Base-by-base conservation (phyloP, 1,140 invertebrate species). In the Cardiocondyla obscurior region DNA sequence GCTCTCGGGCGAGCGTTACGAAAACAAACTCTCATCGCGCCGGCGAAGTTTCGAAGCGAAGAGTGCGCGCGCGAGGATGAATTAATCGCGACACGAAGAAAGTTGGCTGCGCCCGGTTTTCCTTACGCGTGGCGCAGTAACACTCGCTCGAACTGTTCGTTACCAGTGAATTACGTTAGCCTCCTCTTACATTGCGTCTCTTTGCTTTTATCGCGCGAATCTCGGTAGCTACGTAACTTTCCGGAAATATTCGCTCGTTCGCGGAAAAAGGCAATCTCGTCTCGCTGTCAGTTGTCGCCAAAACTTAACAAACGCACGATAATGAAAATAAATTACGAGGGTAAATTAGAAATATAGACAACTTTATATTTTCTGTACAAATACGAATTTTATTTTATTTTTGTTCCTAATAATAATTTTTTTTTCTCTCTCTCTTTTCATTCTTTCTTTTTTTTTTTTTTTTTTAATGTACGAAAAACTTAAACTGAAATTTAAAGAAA, bases 61-160 rank as follows among this genome's bases (percentile, higher is more conserved):
- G 46, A 77, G 60, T 51, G 42, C 44, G 64, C 28, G 62, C 19
- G 8, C 30, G 58, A 22, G 74, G 74, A 67, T 79, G 74, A 79
- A 79, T 79, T 79, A 79, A 79, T 69, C 62, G 62, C 62, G 62
- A 67, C 74, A 62, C n/a, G 62, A 79, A 69, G 62, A 79, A 79
- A 67, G 62, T 79, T 79, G 53, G 62, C 69, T 79, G 62, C 62
- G 25, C 74, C 62, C 74, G 14, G 58, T 69, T 74, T 58, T 53
- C 30, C 49, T 53, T 69, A 55, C 62, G 60, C 74, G 33, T 53
- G 39, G 72, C 39, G 62, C 62, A 79, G 25, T 79, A 79, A 53
- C 74, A 79, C 25, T 69, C 74, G 62, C 74, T 69, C 74, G 62
- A 79, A 79, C 62, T 69, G 62, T 53, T 79, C 60, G 60, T 67